Evolutionary conservation across 2,113 vertebrate species (phyloP).

Genomic region (Platysteira castanea): DNA sequence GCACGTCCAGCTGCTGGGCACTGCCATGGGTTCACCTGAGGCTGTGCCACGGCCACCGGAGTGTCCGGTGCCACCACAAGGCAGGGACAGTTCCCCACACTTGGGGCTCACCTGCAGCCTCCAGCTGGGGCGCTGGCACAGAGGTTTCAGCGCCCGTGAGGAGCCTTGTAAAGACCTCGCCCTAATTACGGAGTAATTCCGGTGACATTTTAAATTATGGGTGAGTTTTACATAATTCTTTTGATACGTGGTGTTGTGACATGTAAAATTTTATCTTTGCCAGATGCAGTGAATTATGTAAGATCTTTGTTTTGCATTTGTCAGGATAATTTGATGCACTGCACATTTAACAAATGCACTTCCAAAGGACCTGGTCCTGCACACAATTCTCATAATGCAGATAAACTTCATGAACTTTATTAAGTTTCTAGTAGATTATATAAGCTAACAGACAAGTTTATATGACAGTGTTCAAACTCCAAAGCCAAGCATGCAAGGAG

Average conservation of each 20-base stretch:
- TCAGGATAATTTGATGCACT: neutral
- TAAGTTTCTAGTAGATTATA: neutral
- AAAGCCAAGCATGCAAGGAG: neutral
- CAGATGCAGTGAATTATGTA: conserved; percentile 17
- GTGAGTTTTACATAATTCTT: conserved; percentile 51
- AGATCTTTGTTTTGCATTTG: conserved; percentile 22
- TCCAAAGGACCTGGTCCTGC: neutral
- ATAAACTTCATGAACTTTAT: neutral
- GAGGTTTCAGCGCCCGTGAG: neutral
- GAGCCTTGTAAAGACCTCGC: conserved; percentile 21
- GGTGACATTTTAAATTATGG: conserved; percentile 51
- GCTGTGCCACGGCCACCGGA: neutral
- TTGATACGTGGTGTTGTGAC: conserved; percentile 26
- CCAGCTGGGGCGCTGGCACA: conserved; percentile 8
- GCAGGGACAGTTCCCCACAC: neutral
- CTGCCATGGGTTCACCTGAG: too few species aligned
- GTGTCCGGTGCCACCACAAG: neutral
- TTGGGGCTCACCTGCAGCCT: neutral
- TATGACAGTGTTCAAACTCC: neutral
- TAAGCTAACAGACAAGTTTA: neutral
- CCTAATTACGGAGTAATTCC: conserved; percentile 45
- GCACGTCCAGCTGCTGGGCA: neutral
- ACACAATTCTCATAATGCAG: neutral
- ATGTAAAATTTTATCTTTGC: conserved; percentile 27
- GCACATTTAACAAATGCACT: neutral